Conservation (phyloP, 2,113 vertebrate species). For the Muntiacus reevesi region DNA sequence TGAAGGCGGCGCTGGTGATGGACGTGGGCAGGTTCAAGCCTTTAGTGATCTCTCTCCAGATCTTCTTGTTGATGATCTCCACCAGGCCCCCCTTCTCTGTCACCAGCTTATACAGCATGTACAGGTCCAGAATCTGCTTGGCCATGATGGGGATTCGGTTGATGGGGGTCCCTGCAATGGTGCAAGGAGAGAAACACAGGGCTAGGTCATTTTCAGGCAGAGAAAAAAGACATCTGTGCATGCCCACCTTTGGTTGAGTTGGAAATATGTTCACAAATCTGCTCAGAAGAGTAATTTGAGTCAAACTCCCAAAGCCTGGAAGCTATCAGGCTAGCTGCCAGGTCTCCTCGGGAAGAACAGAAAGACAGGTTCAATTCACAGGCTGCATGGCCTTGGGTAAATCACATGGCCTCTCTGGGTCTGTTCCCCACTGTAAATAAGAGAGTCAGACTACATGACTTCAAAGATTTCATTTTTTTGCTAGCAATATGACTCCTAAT, state of each 20-base stretch:
- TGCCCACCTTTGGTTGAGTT: background rate
- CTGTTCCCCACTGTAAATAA: background rate
- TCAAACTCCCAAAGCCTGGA: background rate
- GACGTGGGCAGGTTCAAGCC: conserved; percentile 97
- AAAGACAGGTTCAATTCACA: background rate
- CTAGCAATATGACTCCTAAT: background rate
- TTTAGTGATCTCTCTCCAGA: conserved; percentile 99
- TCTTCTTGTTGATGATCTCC: conserved; percentile 98
- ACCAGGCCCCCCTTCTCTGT: conserved; percentile 97
- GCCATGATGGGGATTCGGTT: conserved; percentile 99
- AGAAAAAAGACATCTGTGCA: background rate
- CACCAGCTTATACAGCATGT: conserved; percentile 96
- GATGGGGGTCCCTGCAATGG: conserved; percentile 92
- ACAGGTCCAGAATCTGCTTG: conserved; percentile 96
- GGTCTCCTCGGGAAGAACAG: background rate
- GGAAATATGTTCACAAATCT: background rate
- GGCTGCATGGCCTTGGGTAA: background rate
- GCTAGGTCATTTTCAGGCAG: background rate
- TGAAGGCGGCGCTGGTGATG: conserved; percentile 98
- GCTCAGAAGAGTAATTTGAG: background rate
- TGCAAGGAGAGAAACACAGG: background rate
- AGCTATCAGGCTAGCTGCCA: background rate
- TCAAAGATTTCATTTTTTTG: background rate
- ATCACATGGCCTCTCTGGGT: background rate
- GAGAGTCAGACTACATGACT: background rate